These are phyloP conservation scores for Pampus argenteus DNA, from an alignment of 2,797 vertebrate genomes.

Conservation along the genomic window DNA sequence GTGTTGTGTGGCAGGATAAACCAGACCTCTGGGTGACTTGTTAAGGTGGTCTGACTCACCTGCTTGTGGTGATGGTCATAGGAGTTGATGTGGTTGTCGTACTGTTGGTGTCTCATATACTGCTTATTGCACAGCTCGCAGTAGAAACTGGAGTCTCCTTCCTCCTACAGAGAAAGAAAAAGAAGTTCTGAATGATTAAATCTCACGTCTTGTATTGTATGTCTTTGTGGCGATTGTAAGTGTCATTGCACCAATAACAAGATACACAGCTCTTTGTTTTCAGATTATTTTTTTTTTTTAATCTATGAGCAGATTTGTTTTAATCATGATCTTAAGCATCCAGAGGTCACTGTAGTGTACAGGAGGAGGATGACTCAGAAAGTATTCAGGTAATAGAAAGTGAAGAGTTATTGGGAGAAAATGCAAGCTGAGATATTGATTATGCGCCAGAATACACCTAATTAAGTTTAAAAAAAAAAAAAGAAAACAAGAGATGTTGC, in stretches of 20 bases:
- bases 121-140: constrained; percentile 98
- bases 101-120: constrained; percentile 97
- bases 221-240: constrained; percentile 24
- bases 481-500: not conserved
- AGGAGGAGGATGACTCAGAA: no score
- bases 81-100: constrained; percentile 99
- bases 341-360: no score
- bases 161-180: constrained; percentile 73
- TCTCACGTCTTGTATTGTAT: not conserved
- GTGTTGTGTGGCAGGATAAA: constrained; percentile 16
- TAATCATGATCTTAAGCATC: not conserved
- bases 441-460: not conserved
- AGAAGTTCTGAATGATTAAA: constrained; percentile 1
- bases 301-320: no score
- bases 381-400: no score
- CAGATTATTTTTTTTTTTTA: no score
- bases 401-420: not conserved
- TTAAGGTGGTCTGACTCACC: constrained; percentile 82
- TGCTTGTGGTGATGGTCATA: constrained; percentile 98
- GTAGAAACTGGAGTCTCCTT: constrained; percentile 93
- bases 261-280: constrained; percentile 3
- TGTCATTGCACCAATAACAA: constrained; percentile 6
- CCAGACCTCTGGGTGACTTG: constrained; percentile 14
- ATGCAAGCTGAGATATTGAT: not conserved
- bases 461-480: not conserved